These are phyloP conservation scores for Phrixothrix hirtus DNA, from an alignment of 2,888 invertebrate species.

Conservation along the genomic window DNA sequence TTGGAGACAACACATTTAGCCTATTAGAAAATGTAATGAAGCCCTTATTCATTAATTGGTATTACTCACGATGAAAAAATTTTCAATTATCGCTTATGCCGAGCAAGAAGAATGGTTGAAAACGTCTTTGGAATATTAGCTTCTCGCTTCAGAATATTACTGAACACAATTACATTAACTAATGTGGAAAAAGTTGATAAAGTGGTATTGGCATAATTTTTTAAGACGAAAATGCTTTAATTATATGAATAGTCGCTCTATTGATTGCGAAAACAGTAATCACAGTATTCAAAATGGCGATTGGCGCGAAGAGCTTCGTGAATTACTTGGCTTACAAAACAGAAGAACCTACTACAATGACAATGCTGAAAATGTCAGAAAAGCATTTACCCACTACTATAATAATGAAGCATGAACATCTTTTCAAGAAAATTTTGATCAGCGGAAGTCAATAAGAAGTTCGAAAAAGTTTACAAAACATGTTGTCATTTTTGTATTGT, in stretches of 20 bases:
- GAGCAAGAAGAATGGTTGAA: background rate
- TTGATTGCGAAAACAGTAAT: background rate
- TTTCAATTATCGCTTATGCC: no score
- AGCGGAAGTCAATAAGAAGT: no score
- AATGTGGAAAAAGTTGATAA: no score
- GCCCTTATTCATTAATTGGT: conserved; percentile 2
- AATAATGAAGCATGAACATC: background rate
- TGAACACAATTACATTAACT: conserved; percentile 8
- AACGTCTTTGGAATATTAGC: no score
- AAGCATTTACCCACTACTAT: conserved; percentile 7
- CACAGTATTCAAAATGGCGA: no score
- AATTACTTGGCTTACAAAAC: conserved; percentile 6
- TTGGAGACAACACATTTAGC: conserved; percentile 1
- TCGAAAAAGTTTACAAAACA: no score
- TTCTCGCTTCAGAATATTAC: conserved; percentile 3
- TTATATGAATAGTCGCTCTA: background rate
- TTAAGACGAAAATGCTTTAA: conserved; percentile 3
- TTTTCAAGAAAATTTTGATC: conserved; percentile 6
- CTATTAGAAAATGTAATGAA: conserved; percentile 5
- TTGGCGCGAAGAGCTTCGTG: conserved; percentile 4
- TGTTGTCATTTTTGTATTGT: conserved; percentile 1
- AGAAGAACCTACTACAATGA: conserved; percentile 2
- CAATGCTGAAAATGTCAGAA: conserved; percentile 4
- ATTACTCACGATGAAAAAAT: no score
- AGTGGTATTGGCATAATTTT: no score